A percentile compares a stretch with the other conserved stretches of the same genome.
These are phyloP conservation scores for Drosophila pruinosa DNA, from an alignment of 1,140 invertebrate genomes.

Conservation along the genomic window DNA sequence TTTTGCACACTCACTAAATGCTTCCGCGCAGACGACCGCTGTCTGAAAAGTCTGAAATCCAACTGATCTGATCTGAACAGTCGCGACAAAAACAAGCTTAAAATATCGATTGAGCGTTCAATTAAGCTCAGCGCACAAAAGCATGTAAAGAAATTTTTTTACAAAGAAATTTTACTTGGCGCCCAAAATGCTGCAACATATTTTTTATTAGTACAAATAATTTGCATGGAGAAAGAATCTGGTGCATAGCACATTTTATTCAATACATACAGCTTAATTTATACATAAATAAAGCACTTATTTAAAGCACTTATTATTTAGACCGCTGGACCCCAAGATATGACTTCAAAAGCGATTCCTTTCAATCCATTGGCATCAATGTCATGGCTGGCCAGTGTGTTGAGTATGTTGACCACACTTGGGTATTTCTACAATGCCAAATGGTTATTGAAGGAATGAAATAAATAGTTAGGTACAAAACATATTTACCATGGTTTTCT, in stretches of 20 bases:
- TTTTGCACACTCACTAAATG: conserved; percentile 29
- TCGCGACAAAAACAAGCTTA: not conserved
- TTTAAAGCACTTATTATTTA: conserved; percentile 1
- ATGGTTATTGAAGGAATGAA: not conserved
- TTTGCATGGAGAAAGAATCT: not conserved
- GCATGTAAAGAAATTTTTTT: not conserved
- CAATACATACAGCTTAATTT: not conserved
- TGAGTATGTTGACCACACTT: conserved; percentile 50
- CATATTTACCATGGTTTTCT: conserved; percentile 61
- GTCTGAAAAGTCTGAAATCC: conserved; percentile 37
- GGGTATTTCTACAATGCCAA: conserved; percentile 44
- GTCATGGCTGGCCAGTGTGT: conserved; percentile 45
- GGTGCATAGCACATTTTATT: not conserved
- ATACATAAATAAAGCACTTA: not conserved
- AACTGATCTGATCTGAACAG: conserved; percentile 33
- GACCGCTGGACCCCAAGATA: conserved; percentile 68
- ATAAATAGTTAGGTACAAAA: no score
- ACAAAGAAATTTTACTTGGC: not conserved
- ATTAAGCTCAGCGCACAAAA: not conserved
- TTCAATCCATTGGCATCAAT: conserved; percentile 62
- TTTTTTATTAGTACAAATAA: not conserved
- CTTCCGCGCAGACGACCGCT: conserved; percentile 41
- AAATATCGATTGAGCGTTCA: not conserved
- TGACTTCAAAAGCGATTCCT: conserved; percentile 59
- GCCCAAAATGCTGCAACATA: not conserved